These are phyloP conservation scores for Dryobotodes eremita DNA, from an alignment of 2,888 invertebrate genomes.

Conservation along the genomic window DNA sequence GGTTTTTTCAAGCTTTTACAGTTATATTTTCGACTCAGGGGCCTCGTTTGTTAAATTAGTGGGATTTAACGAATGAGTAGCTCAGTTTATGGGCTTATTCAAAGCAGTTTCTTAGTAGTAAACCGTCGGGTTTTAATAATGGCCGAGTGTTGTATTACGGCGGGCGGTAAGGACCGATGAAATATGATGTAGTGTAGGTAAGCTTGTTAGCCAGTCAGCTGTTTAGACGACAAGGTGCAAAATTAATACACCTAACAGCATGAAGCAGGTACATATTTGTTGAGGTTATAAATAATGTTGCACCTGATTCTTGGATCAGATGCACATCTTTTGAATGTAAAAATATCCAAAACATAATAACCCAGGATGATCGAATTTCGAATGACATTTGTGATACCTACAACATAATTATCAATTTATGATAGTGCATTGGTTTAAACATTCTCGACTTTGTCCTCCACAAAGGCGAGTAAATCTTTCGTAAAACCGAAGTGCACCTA, in stretches of 20 bases:
- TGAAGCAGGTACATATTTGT: conserved; percentile 30
- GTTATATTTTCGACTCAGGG: conserved; percentile 41
- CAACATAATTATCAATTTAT: background rate
- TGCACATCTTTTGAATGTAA: background rate
- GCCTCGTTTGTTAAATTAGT: conserved; percentile 45
- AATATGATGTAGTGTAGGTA: conserved; percentile 57
- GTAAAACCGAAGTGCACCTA: background rate
- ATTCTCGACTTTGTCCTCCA: background rate
- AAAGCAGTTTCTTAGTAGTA: conserved; percentile 46
- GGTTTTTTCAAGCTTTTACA: conserved; percentile 53
- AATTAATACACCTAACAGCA: conserved; percentile 26
- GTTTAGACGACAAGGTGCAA: conserved; percentile 61
- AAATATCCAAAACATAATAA: background rate
- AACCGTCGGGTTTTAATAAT: conserved; percentile 49
- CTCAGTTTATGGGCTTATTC: conserved; percentile 51
- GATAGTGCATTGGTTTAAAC: background rate
- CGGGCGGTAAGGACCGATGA: conserved; percentile 36
- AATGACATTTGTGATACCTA: background rate
- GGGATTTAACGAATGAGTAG: conserved; percentile 52
- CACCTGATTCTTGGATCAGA: conserved; percentile 18
- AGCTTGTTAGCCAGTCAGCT: conserved; percentile 63
- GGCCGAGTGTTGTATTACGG: conserved; percentile 60
- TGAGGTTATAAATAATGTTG: conserved; percentile 38
- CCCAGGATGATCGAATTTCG: background rate
- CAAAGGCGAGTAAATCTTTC: background rate